A percentile compares a stretch with the other conserved stretches of the same genome.
Conservation (phyloP, 2,888 invertebrate genomes). For the Drosophila imparisetae region DNA sequence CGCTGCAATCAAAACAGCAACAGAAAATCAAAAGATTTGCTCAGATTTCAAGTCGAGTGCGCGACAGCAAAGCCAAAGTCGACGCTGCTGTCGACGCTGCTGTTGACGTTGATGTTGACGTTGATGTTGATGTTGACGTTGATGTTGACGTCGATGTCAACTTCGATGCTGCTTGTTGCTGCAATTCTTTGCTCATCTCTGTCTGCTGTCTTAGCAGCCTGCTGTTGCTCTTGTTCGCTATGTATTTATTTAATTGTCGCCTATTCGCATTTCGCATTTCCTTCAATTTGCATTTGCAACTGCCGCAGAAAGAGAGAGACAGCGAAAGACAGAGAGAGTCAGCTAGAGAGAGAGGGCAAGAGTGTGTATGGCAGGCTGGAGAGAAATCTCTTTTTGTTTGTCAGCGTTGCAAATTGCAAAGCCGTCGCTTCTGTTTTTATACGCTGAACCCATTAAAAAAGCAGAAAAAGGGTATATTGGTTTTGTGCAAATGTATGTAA, state of each 20-base stretch:
- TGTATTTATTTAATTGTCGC: constrained; percentile 67
- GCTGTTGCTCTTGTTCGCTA: constrained; percentile 36
- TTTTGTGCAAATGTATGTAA: no score
- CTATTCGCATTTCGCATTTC: constrained; percentile 54
- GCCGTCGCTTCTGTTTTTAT: not conserved
- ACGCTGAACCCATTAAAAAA: no score
- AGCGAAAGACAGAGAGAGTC: not conserved
- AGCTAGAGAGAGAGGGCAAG: not conserved
- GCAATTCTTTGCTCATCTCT: constrained; percentile 8
- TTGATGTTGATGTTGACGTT: constrained; percentile 1
- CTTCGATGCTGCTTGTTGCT: constrained; percentile 2
- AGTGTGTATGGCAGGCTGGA: not conserved
- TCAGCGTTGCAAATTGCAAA: constrained; percentile 21
- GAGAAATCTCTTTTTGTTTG: not conserved
- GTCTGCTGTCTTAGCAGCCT: constrained; percentile 17
- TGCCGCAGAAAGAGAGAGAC: not conserved
- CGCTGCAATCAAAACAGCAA: not conserved
- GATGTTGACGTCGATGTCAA: constrained; percentile 2
- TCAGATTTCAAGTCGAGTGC: constrained; percentile 36
- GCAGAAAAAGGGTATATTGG: no score
- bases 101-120: not conserved
- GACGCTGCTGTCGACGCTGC: not conserved
- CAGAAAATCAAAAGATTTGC: constrained; percentile 12
- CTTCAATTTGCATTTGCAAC: constrained; percentile 49
- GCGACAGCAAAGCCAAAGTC: constrained; percentile 7